Evolutionary conservation across 2,797 vertebrate genomes (phyloP).

Genomic region (Gobio occitaniae): DNA sequence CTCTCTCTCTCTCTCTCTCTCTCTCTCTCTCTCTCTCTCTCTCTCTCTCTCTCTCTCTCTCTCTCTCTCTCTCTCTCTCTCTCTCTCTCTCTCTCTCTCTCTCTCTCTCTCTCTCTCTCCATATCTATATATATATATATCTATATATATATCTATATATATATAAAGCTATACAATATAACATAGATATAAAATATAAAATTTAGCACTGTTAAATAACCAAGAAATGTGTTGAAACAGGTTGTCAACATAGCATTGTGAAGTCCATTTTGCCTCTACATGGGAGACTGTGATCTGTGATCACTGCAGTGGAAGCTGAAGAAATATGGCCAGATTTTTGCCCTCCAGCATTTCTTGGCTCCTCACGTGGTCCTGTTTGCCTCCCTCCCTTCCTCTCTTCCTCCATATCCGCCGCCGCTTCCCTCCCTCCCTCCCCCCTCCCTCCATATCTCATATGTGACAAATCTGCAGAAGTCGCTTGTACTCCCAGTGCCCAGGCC

Average conservation of each 20-base stretch:
- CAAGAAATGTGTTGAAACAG: neutral
- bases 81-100: too few species aligned
- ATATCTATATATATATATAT: too few species aligned
- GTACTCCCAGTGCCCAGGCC: conserved; percentile 31
- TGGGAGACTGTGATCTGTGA: conserved; percentile 61
- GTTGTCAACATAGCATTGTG: neutral
- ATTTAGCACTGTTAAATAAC: neutral
- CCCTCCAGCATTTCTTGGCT: conserved; percentile 62
- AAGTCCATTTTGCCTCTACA: conserved; percentile 30
- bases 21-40: too few species aligned
- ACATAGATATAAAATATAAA: too few species aligned
- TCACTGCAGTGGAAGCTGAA: conserved; percentile 62
- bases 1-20: too few species aligned
- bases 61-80: too few species aligned
- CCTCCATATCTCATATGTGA: conserved; percentile 55
- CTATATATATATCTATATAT: too few species aligned
- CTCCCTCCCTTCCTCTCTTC: conserved; percentile 18
- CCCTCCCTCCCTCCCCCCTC: conserved; percentile 1
- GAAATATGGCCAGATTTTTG: conserved; percentile 70
- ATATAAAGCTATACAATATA: too few species aligned
- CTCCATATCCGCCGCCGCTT: neutral
- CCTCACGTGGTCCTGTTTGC: conserved; percentile 23
- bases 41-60: too few species aligned
- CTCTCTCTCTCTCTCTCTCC: too few species aligned
- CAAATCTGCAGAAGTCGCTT: conserved; percentile 66